Evolutionary conservation across 2,888 invertebrate species (phyloP), one percentile per base, ranked within the genome.

Genomic region (Synergus laeviventris): DNA sequence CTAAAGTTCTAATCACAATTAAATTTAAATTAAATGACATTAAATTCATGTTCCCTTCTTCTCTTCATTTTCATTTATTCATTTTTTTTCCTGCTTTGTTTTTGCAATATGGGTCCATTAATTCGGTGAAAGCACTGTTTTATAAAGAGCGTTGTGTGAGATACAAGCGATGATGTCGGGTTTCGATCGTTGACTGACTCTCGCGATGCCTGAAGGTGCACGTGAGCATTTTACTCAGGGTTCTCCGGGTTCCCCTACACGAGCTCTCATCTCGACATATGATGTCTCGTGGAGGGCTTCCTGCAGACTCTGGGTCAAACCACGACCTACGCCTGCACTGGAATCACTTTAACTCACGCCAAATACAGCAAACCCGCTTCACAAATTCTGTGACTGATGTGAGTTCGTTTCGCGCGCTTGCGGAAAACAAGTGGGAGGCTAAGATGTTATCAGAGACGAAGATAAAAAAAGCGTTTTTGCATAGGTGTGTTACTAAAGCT

Each of bases 111-210:
- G 12, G 21, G 24, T 56, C 11, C n/a, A 36, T 62, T 18, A 39
- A 62, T 39, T 62, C 39, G 56, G 31, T 21, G 21, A 24, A 59
- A 24, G 21, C 24, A 59, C 59, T 59, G 24, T 61, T 36, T 14
- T 8, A n/a, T n/a, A n/a, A 64, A 21, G 64, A 64, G 21, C 21
- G 62, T 39, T 64, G 39, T 64, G 18, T 64, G 64, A 18, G 14
- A 39, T 64, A 39, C 74, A 76, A 76, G 77, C 75, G 62, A 64
- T 76, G 64, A 76, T 62, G 83, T 83, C 85, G 85, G 85, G 86
- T 86, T 83, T 87, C 88, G 81, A 85, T 81, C 84, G 85, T 82
- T 86, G 87, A 88, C 88, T 88, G 87, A 81, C 83, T 84, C 85
- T 84, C 82, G 84, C 81, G 86, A 83, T 83, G 81, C 82, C 81